Conservation (phyloP, 64 coral and sea anemone species). For the Montipora efflorescens region DNA sequence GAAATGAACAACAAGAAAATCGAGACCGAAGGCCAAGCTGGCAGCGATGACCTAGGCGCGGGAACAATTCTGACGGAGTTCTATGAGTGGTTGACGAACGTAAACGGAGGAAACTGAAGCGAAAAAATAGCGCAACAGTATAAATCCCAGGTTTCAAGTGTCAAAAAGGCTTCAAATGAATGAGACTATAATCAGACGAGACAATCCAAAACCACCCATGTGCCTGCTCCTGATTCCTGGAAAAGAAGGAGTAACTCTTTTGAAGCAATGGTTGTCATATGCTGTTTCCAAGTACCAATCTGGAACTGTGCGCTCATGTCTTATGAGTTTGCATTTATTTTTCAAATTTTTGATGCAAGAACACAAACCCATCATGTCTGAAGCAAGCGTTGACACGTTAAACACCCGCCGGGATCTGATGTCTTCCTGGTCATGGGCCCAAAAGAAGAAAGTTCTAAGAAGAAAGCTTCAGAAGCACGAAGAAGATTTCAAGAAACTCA, state of each 20-base stretch:
- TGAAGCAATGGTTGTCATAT: constrained; percentile 65
- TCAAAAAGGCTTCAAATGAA: constrained; percentile 47
- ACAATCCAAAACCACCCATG: constrained; percentile 24
- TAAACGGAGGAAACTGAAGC: constrained; percentile 37
- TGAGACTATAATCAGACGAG: not conserved
- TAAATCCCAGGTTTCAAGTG: constrained; percentile 42
- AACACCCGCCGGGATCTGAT: constrained; percentile 61
- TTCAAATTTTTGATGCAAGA: constrained; percentile 61
- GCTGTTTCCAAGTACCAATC: constrained; percentile 62
- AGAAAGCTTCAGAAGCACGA: constrained; percentile 57
- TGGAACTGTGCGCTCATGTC: constrained; percentile 65
- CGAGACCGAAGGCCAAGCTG: constrained; percentile 8
- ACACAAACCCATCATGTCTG: constrained; percentile 36
- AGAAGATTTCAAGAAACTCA: constrained; percentile 41
- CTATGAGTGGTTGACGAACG: constrained; percentile 57
- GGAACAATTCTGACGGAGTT: constrained; percentile 50
- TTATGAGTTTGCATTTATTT: constrained; percentile 62
- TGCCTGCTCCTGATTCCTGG: constrained; percentile 41
- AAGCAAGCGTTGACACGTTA: constrained; percentile 40
- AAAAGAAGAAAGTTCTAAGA: constrained; percentile 58
- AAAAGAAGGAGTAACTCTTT: constrained; percentile 66
- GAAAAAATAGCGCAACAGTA: constrained; percentile 71
- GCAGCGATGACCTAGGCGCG: not conserved
- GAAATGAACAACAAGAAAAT: constrained; percentile 21
- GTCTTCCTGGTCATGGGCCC: constrained; percentile 63